A percentile compares a stretch with the other conserved stretches of the same genome.
phyloP scores from a whole-genome alignment of 2,888 invertebrate genomes.

The Tipula unca region DNA sequence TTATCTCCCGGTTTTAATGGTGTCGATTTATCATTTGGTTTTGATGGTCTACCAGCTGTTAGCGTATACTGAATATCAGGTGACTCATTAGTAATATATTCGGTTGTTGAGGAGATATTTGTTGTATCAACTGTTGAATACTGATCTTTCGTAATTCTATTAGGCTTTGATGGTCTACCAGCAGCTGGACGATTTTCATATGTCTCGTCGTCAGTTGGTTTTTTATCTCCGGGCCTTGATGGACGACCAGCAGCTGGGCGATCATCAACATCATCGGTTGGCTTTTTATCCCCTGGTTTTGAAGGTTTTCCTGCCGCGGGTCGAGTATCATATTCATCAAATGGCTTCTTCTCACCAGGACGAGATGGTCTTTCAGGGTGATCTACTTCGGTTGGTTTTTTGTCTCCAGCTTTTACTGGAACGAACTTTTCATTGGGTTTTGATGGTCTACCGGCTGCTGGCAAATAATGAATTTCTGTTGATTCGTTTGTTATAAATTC shows the following conservation, averaged over 20 bases:
- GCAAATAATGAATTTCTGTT: background rate
- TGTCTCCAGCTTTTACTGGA: background rate
- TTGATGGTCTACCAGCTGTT: background rate
- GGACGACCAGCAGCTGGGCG: background rate
- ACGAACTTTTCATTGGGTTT: background rate
- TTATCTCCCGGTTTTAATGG: background rate
- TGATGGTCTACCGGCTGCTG: conserved; percentile 14
- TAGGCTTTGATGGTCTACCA: background rate
- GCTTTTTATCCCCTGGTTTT: background rate
- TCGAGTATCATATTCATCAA: background rate
- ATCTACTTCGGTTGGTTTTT: background rate
- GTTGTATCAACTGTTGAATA: background rate
- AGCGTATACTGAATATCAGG: background rate
- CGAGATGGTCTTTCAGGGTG: background rate
- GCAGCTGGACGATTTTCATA: background rate
- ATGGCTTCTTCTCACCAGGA: background rate
- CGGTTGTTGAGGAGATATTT: background rate
- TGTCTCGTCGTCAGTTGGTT: background rate
- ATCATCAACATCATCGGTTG: background rate
- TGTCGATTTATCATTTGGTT: background rate
- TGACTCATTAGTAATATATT: background rate
- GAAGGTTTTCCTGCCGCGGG: background rate
- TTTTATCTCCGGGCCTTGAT: background rate
- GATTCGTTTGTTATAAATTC: background rate
- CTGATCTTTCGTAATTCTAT: background rate